Base-by-base conservation (phyloP, 2,113 vertebrate species). In the Cyprinodon brontotheroides region DNA sequence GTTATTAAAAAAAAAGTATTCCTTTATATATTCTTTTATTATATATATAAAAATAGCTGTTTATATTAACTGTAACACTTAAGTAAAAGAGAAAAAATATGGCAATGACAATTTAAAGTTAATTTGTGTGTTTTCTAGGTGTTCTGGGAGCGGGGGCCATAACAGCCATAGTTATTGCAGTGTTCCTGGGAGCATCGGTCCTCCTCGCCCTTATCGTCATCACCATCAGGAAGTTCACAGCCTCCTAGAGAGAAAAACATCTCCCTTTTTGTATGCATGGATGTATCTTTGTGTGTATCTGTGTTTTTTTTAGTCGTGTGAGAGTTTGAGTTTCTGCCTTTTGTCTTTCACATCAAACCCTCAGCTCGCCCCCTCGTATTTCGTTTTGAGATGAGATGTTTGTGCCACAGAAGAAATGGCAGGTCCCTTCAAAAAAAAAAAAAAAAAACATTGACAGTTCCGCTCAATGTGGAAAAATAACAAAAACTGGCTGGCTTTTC, bases 161-260 rank as follows among this genome's bases (percentile, higher is more conserved):
- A 4, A 95, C 97, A n/a, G 97, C 97, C 91, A 97, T 99, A 13
- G 97, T 98, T 78, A 96, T 98, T 1, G 97, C 98, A 0, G 96
- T 97, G 77, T 95, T 98, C 84, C 94, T 99, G 82, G 98, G 97
- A 77, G 96, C 96, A 0, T 98, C 97, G 37, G 97, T 99, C 90
- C 95, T 98, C 20, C 94, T 98, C 70, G 97, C 97, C 64, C 95
- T 99, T 87, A 94, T 98, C 0, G 83, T 98, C 82, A 97, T 99
- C 89, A 97, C 95, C 4, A 94, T 98, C 89, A 93, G 96, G 70
- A 99, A 98, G 91, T 97, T 98, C 89, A 97, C 96, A 0, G 89
- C 96, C 77, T 96, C 97, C 75, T 95, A 95, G 84, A 92, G 69
- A 29, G 17, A 61, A 59, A 72, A 10, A 17, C 38, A 11, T 60